phyloP scores from a whole-genome alignment of 1,140 invertebrate species.

The Drosophila rhopaloa region DNA sequence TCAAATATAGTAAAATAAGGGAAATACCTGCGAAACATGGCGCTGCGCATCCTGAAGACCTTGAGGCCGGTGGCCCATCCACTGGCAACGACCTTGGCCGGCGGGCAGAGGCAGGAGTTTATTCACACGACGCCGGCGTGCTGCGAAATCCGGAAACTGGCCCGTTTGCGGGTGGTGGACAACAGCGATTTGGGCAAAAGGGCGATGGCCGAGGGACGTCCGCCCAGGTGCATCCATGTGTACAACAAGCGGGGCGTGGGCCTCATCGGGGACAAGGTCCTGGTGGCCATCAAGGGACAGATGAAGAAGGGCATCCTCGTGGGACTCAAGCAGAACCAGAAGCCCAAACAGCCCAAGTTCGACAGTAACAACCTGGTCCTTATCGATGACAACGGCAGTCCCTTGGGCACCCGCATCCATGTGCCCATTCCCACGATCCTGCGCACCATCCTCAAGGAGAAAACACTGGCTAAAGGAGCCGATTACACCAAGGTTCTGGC shows the following conservation, averaged over 20 bases:
- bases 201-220: constrained; percentile 96
- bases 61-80: neutral
- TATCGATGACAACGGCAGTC: constrained; percentile 97
- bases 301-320: constrained; percentile 98
- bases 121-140: constrained; percentile 87
- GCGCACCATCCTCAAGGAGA: constrained; percentile 93
- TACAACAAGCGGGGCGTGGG: constrained; percentile 91
- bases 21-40: constrained; percentile 2
- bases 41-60: constrained; percentile 21
- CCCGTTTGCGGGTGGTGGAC: constrained; percentile 95
- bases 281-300: constrained; percentile 98
- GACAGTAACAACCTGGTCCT: constrained; percentile 99
- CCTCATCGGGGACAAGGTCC: constrained; percentile 92
- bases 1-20: neutral
- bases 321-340: constrained; percentile 94
- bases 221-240: constrained; percentile 94
- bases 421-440: constrained; percentile 97
- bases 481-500: constrained; percentile 98
- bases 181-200: constrained; percentile 97
- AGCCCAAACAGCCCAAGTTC: constrained; percentile 94
- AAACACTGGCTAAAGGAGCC: constrained; percentile 92
- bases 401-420: constrained; percentile 96
- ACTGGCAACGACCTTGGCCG: neutral
- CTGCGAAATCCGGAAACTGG: constrained; percentile 89
- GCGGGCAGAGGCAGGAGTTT: constrained; percentile 8